phyloP scores from a whole-genome alignment of 2,797 vertebrate species.

The Amazona finschi region DNA sequence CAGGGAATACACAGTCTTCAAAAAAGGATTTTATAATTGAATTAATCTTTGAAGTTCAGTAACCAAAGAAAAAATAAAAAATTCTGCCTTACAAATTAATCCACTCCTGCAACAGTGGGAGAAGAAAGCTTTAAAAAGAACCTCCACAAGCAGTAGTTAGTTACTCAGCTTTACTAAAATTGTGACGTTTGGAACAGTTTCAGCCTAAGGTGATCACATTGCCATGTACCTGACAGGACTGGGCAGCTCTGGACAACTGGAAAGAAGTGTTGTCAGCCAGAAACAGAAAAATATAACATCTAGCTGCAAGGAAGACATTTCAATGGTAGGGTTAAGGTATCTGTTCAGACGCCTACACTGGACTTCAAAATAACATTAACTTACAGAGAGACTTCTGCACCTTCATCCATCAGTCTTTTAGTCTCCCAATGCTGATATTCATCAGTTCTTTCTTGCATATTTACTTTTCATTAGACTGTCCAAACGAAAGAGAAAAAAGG shows the following conservation, averaged over 20 bases:
- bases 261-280: background rate
- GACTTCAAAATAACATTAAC: background rate
- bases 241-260: background rate
- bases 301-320: background rate
- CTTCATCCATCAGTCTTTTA: background rate
- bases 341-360: background rate
- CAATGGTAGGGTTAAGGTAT: background rate
- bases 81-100: background rate
- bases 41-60: background rate
- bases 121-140: background rate
- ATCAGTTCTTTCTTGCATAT: background rate
- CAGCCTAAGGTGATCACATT: background rate
- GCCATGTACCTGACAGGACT: background rate
- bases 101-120: background rate
- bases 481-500: background rate
- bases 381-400: background rate
- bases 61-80: background rate
- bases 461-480: background rate
- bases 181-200: background rate
- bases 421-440: background rate
- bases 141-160: background rate
- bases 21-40: background rate
- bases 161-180: background rate
- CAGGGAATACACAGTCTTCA: background rate
- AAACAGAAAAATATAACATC: background rate